Percentiles rank a stretch among this genome's conserved stretches.
These are phyloP conservation scores for Acrocephalus arundinaceus DNA, from an alignment of 2,113 vertebrate species.

Conservation along the genomic window DNA sequence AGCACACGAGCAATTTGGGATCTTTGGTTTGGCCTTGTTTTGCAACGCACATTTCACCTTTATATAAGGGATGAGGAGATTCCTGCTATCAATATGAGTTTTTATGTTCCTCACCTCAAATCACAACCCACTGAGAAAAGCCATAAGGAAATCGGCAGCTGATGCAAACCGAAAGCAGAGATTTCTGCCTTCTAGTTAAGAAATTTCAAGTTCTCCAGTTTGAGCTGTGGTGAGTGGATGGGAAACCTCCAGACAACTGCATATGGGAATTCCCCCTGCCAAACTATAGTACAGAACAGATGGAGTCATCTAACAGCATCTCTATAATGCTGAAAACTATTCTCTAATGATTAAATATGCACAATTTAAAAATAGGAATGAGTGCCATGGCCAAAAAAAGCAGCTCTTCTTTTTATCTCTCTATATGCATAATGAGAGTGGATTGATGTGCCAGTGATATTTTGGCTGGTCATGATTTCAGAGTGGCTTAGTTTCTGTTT, in stretches of 20 bases:
- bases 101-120: neutral
- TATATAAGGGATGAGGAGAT: accelerated
- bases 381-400: conserved; percentile 47
- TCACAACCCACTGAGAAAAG: neutral
- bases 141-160: neutral
- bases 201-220: neutral
- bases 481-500: neutral
- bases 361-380: conserved; percentile 52
- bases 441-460: conserved; percentile 49
- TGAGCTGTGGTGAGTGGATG: neutral
- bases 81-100: accelerated
- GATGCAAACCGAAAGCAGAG: neutral
- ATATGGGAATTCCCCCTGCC: conserved; percentile 43
- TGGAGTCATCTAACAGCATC: conserved; percentile 52
- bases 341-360: conserved; percentile 61
- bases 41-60: accelerated
- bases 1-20: neutral
- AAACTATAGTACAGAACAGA: conserved; percentile 43
- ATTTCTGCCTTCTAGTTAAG: neutral
- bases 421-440: neutral
- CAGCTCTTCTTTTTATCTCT: conserved; percentile 55
- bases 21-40: accelerated
- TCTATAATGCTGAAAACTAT: conserved; percentile 36
- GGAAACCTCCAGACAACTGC: conserved; percentile 38
- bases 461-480: conserved; percentile 52